These are phyloP conservation scores for Laothoe populi DNA, from an alignment of 2,888 invertebrate species.

Conservation along the genomic window DNA sequence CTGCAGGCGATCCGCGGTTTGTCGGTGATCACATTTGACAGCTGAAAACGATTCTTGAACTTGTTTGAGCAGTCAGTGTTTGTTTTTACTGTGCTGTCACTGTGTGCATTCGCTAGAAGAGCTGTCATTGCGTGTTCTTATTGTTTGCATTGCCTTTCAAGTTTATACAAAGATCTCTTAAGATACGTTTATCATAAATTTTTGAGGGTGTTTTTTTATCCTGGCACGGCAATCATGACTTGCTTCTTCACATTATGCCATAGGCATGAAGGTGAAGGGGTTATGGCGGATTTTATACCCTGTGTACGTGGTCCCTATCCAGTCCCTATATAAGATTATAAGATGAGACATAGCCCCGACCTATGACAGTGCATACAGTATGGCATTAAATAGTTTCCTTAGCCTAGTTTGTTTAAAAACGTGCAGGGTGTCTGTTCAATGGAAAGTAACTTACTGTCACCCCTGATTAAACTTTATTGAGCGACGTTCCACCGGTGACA, in stretches of 20 bases:
- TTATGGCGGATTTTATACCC: no score
- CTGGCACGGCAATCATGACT: no score
- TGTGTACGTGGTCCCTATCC: no score
- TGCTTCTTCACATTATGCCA: no score
- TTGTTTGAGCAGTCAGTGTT: conserved; percentile 11
- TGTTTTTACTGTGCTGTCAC: background rate
- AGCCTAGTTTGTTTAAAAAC: background rate
- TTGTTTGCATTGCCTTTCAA: conserved; percentile 1
- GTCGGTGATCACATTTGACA: conserved; percentile 1
- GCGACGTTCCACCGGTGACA: conserved; percentile 64
- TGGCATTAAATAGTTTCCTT: background rate
- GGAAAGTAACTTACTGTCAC: conserved; percentile 53
- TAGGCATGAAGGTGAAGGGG: no score
- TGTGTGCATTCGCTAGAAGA: background rate
- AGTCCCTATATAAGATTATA: no score
- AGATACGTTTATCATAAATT: background rate
- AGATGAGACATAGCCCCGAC: no score
- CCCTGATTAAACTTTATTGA: conserved; percentile 73
- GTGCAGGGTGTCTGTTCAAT: conserved; percentile 11
- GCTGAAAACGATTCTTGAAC: conserved; percentile 17
- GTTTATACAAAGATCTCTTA: background rate
- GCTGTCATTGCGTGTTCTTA: background rate
- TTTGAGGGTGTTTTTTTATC: no score
- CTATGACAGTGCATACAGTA: no score
- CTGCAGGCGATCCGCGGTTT: background rate